Evolutionary conservation across 2,888 invertebrate species (phyloP), one percentile per base, ranked within the genome.

Genomic region (Nomada ferruginata): DNA sequence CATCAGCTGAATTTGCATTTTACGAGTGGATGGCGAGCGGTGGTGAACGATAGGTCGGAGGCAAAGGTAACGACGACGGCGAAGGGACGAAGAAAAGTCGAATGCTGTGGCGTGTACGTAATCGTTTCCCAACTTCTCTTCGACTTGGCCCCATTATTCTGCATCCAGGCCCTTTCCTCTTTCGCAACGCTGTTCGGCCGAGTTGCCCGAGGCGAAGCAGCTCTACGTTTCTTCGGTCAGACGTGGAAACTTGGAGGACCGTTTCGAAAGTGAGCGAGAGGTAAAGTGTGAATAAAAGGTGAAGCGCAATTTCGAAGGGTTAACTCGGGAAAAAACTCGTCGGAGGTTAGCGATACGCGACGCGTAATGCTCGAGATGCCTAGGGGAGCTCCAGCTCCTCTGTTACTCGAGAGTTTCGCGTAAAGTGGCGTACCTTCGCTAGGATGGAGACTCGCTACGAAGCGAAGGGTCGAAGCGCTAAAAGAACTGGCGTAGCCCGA

Each of bases 1-100:
- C 89, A 89, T 91, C 91, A 91, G 87, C 80, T 69, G 86, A 83
- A 91, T 91, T 91, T 91, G 90, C 91, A 91, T 91, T 91, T 90
- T 91, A 91, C 88, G 91, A 91, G 88, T 88, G 86, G 86, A 76
- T 85, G 83, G 86, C n/a, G 29, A 83, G 36, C 84, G 80, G 82
- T 85, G 85, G 57, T 42, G 77, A 75, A 74, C 36, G 76, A 26
- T 23, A 23, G 26, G 20, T 57, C 57, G 26, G 57, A 57, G 57
- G 23, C n/a, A 20, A 53, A n/a, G 10, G 20, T 20, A 53, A 53
- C 53, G n/a, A 9, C 7, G 13, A 26, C n/a, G 26, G 20, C 23
- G 57, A 57, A 26, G 57, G 57, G 26, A 57, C 13, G 57, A 2
- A 20, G 36, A 23, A 57, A 20, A 23, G 26, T 57, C 13, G 13